These are phyloP conservation scores for Tigriopus japonicus DNA, from an alignment of 1,140 invertebrate species.

Conservation along the genomic window DNA sequence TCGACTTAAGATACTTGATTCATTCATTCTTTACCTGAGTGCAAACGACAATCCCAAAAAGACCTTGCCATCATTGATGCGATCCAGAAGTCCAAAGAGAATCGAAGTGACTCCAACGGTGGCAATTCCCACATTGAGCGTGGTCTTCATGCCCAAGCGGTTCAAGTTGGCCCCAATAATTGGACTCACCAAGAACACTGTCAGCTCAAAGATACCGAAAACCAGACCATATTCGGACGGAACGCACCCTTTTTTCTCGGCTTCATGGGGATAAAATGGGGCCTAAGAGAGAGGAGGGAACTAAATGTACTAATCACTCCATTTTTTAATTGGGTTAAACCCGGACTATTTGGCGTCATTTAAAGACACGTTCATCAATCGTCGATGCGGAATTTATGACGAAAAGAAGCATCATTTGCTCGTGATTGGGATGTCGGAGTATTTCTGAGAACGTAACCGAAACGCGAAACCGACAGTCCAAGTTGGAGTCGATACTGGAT, in stretches of 20 bases:
- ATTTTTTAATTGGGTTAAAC: too few species aligned
- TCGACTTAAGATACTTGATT: too few species aligned
- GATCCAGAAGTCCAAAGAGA: constrained; percentile 47
- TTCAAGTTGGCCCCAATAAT: constrained; percentile 42
- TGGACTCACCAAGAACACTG: constrained; percentile 70
- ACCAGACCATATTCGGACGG: constrained; percentile 75
- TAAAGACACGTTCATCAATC: too few species aligned
- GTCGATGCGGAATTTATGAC: too few species aligned
- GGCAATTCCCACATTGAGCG: constrained; percentile 44
- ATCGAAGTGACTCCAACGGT: constrained; percentile 47
- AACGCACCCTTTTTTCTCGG: constrained; percentile 60
- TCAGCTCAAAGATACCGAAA: constrained; percentile 78
- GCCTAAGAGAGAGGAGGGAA: constrained; percentile 57
- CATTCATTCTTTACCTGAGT: neutral
- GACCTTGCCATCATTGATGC: constrained; percentile 50
- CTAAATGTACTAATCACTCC: too few species aligned
- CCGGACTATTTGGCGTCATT: too few species aligned
- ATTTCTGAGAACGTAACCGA: too few species aligned
- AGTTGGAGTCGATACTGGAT: too few species aligned
- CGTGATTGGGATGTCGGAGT: too few species aligned
- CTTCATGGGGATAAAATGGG: constrained; percentile 33
- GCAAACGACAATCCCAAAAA: constrained; percentile 31
- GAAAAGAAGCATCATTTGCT: too few species aligned
- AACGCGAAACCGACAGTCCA: too few species aligned
- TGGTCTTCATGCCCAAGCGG: neutral